Conservation (phyloP, 1,140 invertebrate species). For the Cataglyphis hispanica region DNA sequence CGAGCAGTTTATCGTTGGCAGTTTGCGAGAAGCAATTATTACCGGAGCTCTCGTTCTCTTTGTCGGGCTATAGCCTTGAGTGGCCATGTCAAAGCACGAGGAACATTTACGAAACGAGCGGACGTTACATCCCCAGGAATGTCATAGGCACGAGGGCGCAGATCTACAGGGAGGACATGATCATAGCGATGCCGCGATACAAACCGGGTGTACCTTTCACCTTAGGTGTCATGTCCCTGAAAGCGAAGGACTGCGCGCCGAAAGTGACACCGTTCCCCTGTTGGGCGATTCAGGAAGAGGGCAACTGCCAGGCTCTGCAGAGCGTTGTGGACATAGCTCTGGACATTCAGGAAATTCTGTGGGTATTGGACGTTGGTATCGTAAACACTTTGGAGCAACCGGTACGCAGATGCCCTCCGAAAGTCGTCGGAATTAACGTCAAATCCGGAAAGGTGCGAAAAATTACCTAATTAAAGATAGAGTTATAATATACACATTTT, state of each 20-base stretch:
- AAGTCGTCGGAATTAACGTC: constrained; percentile 89
- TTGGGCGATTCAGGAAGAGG: constrained; percentile 89
- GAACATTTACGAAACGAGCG: constrained; percentile 87
- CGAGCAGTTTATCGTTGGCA: neutral
- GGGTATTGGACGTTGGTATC: constrained; percentile 90
- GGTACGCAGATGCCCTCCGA: constrained; percentile 89
- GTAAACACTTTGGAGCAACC: constrained; percentile 89
- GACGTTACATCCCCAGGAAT: constrained; percentile 88
- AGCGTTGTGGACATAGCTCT: constrained; percentile 88
- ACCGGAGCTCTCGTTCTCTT: constrained; percentile 74
- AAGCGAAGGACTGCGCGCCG: constrained; percentile 84
- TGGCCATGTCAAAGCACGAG: constrained; percentile 88
- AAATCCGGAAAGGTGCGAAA: constrained; percentile 86
- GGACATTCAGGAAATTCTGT: constrained; percentile 88
- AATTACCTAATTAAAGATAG: neutral
- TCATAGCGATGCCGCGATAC: constrained; percentile 88
- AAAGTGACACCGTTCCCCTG: constrained; percentile 88
- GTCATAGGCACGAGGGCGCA: constrained; percentile 89
- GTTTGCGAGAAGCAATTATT: constrained; percentile 23
- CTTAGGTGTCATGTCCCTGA: constrained; percentile 87
- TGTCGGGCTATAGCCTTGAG: constrained; percentile 86
- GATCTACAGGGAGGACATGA: constrained; percentile 87
- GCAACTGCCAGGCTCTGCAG: constrained; percentile 88
- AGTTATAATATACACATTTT: neutral
- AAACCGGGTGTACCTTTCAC: constrained; percentile 88